A percentile compares a stretch with the other conserved stretches of the same genome.
phyloP scores from a whole-genome alignment of 2,113 vertebrate species.

The Salvelinus fontinalis region DNA sequence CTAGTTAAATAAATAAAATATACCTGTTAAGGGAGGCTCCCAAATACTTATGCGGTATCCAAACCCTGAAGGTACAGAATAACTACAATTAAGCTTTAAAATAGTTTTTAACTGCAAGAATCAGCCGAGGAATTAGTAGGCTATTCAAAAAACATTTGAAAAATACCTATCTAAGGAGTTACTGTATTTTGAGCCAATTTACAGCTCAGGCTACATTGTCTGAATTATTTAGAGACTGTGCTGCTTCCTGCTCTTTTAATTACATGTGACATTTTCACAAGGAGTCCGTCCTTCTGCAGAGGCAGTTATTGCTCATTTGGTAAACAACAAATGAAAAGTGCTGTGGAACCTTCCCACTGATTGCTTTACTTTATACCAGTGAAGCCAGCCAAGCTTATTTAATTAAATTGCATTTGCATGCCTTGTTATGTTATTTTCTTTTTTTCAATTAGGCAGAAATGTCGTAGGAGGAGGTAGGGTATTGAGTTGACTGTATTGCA shows the following conservation, averaged over 20 bases:
- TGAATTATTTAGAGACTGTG: conserved; percentile 72
- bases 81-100: no score
- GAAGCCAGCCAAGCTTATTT: conserved; percentile 17
- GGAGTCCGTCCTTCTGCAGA: conserved; percentile 61
- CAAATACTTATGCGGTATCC: no score
- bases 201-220: conserved; percentile 56
- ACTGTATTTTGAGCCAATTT: conserved; percentile 46
- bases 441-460: neutral
- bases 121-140: no score
- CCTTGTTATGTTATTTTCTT: neutral
- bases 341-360: conserved; percentile 36
- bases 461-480: neutral
- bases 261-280: conserved; percentile 71
- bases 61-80: no score
- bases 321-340: conserved; percentile 63
- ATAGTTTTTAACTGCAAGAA: no score
- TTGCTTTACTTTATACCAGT: conserved; percentile 1
- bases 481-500: neutral
- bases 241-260: conserved; percentile 64
- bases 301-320: conserved; percentile 33
- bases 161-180: neutral
- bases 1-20: no score
- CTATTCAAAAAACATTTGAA: neutral
- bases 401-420: no score
- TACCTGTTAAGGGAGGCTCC: no score